phyloP scores from a whole-genome alignment of 2,888 invertebrate species.

The Beris chalybata region DNA sequence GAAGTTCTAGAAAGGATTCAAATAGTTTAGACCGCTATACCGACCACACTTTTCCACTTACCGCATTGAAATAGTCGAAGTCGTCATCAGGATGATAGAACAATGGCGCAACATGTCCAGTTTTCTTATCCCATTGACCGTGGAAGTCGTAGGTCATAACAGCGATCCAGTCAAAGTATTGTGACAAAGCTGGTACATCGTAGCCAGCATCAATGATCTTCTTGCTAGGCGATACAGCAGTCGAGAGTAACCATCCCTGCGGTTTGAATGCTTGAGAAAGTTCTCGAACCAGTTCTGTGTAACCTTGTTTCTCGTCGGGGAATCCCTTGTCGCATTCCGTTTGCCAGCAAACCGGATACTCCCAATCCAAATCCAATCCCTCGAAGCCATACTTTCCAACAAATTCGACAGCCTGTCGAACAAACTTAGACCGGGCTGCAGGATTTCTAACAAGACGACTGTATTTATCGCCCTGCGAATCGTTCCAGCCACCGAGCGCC shows the following conservation, averaged over 20 bases:
- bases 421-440: constrained; percentile 70
- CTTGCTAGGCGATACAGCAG: constrained; percentile 87
- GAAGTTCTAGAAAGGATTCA: constrained; percentile 65
- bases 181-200: constrained; percentile 74
- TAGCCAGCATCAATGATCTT: constrained; percentile 85
- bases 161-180: constrained; percentile 84
- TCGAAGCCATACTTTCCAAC: constrained; percentile 82
- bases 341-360: constrained; percentile 75
- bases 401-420: constrained; percentile 74
- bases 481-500: constrained; percentile 95
- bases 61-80: constrained; percentile 79
- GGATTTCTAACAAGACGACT: constrained; percentile 80
- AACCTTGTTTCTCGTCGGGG: constrained; percentile 78
- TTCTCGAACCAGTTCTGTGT: constrained; percentile 74
- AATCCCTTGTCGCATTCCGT: constrained; percentile 85
- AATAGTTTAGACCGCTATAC: not conserved
- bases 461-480: constrained; percentile 88
- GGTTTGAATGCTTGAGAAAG: constrained; percentile 68
- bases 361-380: constrained; percentile 95
- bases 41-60: constrained; percentile 53
- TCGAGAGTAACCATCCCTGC: constrained; percentile 71
- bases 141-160: constrained; percentile 93
- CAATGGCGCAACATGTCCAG: constrained; percentile 86
- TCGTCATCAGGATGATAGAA: constrained; percentile 82
- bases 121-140: constrained; percentile 90